Base-by-base conservation (phyloP, 2,888 invertebrate species). In the Altica lythri region DNA sequence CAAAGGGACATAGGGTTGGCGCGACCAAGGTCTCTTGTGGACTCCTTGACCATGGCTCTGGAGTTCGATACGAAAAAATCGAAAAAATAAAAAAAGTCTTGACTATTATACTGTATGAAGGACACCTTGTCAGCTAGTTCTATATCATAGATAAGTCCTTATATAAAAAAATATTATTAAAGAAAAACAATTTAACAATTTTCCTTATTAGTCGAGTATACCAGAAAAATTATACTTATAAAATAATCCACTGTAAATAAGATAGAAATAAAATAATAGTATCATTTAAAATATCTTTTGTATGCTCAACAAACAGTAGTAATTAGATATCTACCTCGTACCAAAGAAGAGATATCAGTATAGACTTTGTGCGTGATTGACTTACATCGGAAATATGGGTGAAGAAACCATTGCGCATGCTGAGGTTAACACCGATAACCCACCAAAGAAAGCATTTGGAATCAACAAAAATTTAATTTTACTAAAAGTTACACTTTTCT, bases 401-500 rank as follows among this genome's bases (percentile, higher is more conserved):
- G 79, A 79, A 66, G 79, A 80, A 64, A 77, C 77, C 40, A 68
- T 68, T 13, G 74, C 74, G 43, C 69, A 68, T 35, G 80, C 79
- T 79, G 80, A 80, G 58, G 78, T 75, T 30, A 78, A 78, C 19
- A 72, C 42, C 2, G 58, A 52, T n/a, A 45, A 37, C 16, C 47
- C 48, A 35, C 55, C 45, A 30, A 57, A 55, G 49, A 49, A 57
- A 32, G 61, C 59, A 67, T 75, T 81, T 63, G 79, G 83, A 57
- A 85, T 90, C 64, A 90, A 90, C 75, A 86, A 87, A 44, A 88
- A 89, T 76, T 78, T 90, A 67, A 80, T 91, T 60, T 89, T 90
- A 85, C 77, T 91, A 68, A 91, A 91, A 81, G 80, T 90, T 67
- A 89, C 90, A 22, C 78, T 91, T 6, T 91, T 91, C 75, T 86